A percentile compares a stretch with the other conserved stretches of the same genome.
phyloP scores from a whole-genome alignment of 2,888 invertebrate species.

The Copidosoma aretas region DNA sequence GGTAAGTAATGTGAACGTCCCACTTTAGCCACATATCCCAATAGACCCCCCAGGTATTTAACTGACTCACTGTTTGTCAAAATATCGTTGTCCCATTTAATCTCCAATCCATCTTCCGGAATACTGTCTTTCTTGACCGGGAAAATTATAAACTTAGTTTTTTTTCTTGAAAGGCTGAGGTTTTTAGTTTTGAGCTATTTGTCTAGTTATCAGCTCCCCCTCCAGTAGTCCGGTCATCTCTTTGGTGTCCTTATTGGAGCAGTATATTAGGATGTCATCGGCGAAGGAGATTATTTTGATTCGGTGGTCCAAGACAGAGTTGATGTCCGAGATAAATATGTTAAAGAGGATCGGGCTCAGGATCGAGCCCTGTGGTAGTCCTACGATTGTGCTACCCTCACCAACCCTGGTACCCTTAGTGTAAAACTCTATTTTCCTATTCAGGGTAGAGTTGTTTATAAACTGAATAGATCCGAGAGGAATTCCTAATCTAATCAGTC shows the following conservation, averaged over 20 bases:
- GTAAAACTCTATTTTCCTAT: not conserved
- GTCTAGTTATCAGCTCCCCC: no score
- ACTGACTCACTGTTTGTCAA: not conserved
- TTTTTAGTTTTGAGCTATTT: not conserved
- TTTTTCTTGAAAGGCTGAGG: not conserved
- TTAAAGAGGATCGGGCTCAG: not conserved
- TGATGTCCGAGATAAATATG: not conserved
- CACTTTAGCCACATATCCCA: not conserved
- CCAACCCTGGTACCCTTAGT: not conserved
- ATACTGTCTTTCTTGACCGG: not conserved
- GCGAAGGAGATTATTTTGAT: not conserved
- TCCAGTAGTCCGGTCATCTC: no score
- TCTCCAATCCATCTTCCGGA: not conserved
- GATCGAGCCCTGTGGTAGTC: not conserved
- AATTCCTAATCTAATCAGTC: not conserved
- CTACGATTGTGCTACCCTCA: not conserved
- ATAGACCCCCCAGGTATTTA: not conserved
- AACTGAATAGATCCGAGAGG: not conserved
- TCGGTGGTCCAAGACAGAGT: not conserved
- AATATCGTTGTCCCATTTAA: not conserved
- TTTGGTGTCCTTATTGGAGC: not conserved
- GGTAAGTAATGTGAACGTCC: not conserved
- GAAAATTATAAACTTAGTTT: not conserved
- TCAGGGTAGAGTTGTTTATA: not conserved
- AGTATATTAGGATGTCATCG: not conserved